These are phyloP conservation scores for Distichodus sexfasciatus DNA, from an alignment of 2,797 vertebrate species.

Conservation along the genomic window DNA sequence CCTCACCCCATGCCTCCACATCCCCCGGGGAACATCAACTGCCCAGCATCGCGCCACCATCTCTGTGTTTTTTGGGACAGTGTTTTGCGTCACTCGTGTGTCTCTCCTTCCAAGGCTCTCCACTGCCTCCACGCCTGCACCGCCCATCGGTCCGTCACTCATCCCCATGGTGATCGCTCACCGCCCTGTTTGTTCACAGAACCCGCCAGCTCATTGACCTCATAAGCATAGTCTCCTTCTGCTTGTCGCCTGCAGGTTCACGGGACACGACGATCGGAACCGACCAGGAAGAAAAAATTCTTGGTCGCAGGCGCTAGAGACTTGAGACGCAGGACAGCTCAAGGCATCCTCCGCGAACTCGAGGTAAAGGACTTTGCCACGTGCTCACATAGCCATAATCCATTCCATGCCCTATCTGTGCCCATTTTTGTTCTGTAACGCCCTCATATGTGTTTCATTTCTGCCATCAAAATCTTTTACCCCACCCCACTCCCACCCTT, in stretches of 20 bases:
- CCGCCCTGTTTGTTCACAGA: too few relatives aligned
- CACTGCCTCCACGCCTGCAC: constrained; percentile 49
- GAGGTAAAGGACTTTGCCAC: constrained; percentile 56
- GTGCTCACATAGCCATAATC: constrained; percentile 1
- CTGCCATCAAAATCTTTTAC: too few relatives aligned
- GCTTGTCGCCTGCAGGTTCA: constrained; percentile 73
- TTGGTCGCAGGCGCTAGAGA: constrained; percentile 98
- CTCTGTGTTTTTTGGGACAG: constrained; percentile 44
- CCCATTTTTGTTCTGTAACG: constrained; percentile 3
- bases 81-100: constrained; percentile 48
- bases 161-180: constrained; percentile 60
- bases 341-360: constrained; percentile 94
- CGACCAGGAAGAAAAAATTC: constrained; percentile 98
- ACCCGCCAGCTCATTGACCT: constrained; percentile 52
- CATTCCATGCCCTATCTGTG: constrained; percentile 27
- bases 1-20: constrained; percentile 47
- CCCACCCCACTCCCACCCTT: background rate
- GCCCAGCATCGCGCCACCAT: constrained; percentile 48
- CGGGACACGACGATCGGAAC: constrained; percentile 84
- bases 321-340: constrained; percentile 97
- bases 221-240: constrained; percentile 1
- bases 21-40: constrained; percentile 37
- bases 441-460: background rate
- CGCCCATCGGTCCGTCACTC: constrained; percentile 49
- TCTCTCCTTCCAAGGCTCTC: constrained; percentile 37